These are phyloP conservation scores for Drosophila mauritiana DNA, from an alignment of 1,140 invertebrate genomes.

Conservation along the genomic window DNA sequence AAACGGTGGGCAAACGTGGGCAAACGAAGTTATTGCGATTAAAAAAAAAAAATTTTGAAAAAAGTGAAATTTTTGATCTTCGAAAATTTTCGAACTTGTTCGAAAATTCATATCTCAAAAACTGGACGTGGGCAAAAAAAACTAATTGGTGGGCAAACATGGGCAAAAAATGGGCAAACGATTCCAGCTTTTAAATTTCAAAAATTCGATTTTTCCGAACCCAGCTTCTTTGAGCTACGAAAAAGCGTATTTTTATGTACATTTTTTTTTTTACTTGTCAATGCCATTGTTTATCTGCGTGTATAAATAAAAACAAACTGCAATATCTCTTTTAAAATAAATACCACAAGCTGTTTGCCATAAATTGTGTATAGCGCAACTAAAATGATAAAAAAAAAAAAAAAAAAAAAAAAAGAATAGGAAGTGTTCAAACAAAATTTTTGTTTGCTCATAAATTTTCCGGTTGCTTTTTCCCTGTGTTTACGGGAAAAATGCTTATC, in stretches of 20 bases:
- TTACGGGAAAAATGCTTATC: constrained; percentile 39
- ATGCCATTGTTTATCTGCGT: constrained; percentile 48
- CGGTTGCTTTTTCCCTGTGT: constrained; percentile 1
- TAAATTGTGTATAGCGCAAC: constrained; percentile 34
- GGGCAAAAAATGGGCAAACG: no score
- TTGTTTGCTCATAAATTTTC: constrained; percentile 39
- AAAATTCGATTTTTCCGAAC: no score
- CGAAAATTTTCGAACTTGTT: no score
- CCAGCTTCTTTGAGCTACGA: no score
- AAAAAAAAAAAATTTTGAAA: no score
- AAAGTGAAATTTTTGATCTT: no score
- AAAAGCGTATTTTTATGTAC: constrained; percentile 7
- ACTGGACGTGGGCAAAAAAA: no score
- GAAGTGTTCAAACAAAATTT: constrained; percentile 13
- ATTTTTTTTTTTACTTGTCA: constrained; percentile 19
- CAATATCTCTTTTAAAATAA: constrained; percentile 53
- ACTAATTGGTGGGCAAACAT: no score
- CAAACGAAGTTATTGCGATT: no score
- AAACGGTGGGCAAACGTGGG: no score
- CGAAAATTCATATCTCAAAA: no score
- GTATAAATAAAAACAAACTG: constrained; percentile 30
- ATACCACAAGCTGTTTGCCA: constrained; percentile 41
- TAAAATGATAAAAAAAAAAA: background rate
- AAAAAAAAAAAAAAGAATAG: background rate
- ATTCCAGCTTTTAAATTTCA: no score